Conservation (phyloP, 2,888 invertebrate species). For the Gryllus longicercus region DNA sequence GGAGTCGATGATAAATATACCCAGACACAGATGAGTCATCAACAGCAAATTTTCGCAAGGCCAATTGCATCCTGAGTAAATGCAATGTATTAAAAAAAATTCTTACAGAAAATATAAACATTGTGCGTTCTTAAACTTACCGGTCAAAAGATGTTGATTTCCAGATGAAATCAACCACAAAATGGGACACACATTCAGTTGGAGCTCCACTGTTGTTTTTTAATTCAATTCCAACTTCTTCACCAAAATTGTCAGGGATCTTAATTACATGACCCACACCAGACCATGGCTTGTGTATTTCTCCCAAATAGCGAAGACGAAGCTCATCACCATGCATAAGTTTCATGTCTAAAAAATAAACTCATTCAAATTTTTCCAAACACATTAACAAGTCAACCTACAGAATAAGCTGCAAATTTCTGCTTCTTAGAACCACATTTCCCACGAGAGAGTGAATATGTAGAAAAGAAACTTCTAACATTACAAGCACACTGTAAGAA, state of each 20-base stretch:
- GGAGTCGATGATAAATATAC: constrained; percentile 93
- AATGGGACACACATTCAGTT: constrained; percentile 89
- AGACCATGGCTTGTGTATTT: constrained; percentile 92
- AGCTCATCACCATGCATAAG: constrained; percentile 99
- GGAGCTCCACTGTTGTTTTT: constrained; percentile 91
- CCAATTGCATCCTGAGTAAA: constrained; percentile 81
- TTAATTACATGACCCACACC: constrained; percentile 97
- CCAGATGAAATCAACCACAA: constrained; percentile 98
- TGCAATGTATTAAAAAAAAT: constrained; percentile 12
- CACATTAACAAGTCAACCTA: no score
- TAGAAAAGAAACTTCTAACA: no score
- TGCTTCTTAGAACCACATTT: no score
- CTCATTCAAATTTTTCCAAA: neutral
- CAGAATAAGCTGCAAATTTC: no score
- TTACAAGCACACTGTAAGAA: no score
- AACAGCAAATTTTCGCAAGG: constrained; percentile 90
- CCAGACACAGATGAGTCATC: constrained; percentile 95
- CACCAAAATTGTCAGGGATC: constrained; percentile 92
- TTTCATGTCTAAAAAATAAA: constrained; percentile 75
- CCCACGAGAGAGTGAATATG: no score
- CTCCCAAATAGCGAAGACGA: constrained; percentile 86
- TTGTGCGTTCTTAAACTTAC: constrained; percentile 48
- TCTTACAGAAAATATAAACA: no score
- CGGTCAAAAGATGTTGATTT: constrained; percentile 97
- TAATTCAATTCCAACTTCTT: constrained; percentile 95